Evolutionary conservation across 1,140 invertebrate genomes (phyloP).

Genomic region (Drosophila kanapiae): DNA sequence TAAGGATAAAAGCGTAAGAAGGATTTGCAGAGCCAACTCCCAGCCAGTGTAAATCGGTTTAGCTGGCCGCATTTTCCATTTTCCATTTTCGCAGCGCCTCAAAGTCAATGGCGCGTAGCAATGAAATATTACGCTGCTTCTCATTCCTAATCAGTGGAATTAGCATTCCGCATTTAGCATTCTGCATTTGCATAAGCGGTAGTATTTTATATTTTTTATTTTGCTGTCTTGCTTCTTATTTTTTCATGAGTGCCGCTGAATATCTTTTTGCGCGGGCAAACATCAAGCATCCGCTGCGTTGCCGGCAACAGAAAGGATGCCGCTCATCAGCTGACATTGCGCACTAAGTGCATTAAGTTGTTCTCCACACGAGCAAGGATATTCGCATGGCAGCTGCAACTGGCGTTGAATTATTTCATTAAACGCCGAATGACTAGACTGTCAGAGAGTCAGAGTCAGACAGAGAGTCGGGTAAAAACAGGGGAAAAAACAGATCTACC

Average conservation of each 20-base stretch:
- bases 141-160: constrained; percentile 74
- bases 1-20: constrained; percentile 85
- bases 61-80: constrained; percentile 49
- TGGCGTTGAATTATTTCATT: constrained; percentile 80
- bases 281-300: constrained; percentile 61
- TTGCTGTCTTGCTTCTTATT: background rate
- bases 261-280: constrained; percentile 29
- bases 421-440: constrained; percentile 61
- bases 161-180: constrained; percentile 69
- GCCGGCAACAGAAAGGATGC: constrained; percentile 21
- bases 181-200: constrained; percentile 71
- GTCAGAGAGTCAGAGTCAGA: constrained; percentile 18
- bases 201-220: background rate
- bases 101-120: constrained; percentile 81
- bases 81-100: constrained; percentile 28
- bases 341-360: constrained; percentile 84
- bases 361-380: constrained; percentile 57
- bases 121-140: constrained; percentile 73
- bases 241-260: constrained; percentile 39
- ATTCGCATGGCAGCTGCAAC: constrained; percentile 67
- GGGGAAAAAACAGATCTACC: constrained; percentile 14
- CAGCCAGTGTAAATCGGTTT: constrained; percentile 70
- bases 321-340: constrained; percentile 54
- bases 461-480: constrained; percentile 12
- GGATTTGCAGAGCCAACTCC: constrained; percentile 69